Percentiles rank a stretch among this genome's conserved stretches.
Conservation (phyloP, 1,140 invertebrate species). For the Dufourea novaeangliae region DNA sequence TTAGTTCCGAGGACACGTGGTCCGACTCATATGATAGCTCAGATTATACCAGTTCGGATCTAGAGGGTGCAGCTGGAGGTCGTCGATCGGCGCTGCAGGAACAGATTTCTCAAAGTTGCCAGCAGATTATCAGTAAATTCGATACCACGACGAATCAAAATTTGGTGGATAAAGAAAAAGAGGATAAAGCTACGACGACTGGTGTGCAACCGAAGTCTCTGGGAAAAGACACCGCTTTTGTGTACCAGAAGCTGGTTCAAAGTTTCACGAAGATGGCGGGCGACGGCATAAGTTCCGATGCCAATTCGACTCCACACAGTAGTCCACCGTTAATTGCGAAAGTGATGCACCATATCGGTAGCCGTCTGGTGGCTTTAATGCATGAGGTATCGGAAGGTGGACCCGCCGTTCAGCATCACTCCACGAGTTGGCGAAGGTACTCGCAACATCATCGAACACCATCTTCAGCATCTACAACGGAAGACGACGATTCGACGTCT, state of each 20-base stretch:
- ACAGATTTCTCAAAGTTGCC: slow-evolving; percentile 93
- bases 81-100: slow-evolving; percentile 89
- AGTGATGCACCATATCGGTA: slow-evolving; percentile 96
- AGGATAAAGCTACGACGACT: slow-evolving; percentile 40
- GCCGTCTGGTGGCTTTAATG: slow-evolving; percentile 94
- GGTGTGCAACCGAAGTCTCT: slow-evolving; percentile 74
- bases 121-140: slow-evolving; percentile 94
- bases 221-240: slow-evolving; percentile 89
- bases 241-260: slow-evolving; percentile 91
- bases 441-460: slow-evolving; percentile 83
- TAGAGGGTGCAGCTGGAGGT: slow-evolving; percentile 87
- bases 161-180: slow-evolving; percentile 82
- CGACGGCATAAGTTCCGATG: slow-evolving; percentile 77
- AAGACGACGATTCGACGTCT: slow-evolving; percentile 89
- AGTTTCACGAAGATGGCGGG: slow-evolving; percentile 89
- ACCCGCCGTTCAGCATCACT: slow-evolving; percentile 77
- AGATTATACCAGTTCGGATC: slow-evolving; percentile 93
- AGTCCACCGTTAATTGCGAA: slow-evolving; percentile 94
- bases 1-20: slow-evolving; percentile 95
- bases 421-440: slow-evolving; percentile 71
- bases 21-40: slow-evolving; percentile 95
- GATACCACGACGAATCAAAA: slow-evolving; percentile 82
- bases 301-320: slow-evolving; percentile 84
- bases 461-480: slow-evolving; percentile 88
- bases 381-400: slow-evolving; percentile 93